Conservation (phyloP, 1,140 invertebrate species). For the Bacillus rossius region DNA sequence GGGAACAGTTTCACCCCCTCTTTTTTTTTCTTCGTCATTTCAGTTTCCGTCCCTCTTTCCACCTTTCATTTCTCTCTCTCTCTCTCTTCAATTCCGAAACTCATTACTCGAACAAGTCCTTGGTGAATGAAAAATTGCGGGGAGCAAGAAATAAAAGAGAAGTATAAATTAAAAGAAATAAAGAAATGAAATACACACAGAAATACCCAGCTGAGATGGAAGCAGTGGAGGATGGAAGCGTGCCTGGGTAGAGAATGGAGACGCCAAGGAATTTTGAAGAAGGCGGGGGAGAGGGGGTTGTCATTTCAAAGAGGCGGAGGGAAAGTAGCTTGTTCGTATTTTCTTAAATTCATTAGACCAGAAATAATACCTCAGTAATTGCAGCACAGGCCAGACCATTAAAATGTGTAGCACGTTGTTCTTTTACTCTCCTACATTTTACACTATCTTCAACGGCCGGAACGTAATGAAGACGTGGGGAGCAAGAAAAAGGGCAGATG, state of each 20-base stretch:
- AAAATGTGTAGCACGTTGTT: not conserved
- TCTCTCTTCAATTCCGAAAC: constrained; percentile 1
- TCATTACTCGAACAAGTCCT: constrained; percentile 9
- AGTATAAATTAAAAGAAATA: constrained; percentile 11
- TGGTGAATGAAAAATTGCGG: constrained; percentile 11
- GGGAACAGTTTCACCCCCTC: not conserved
- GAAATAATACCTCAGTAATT: constrained; percentile 13
- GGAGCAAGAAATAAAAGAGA: not conserved
- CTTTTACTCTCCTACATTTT: not conserved
- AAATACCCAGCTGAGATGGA: not conserved
- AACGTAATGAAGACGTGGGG: no score
- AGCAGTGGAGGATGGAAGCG: no score
- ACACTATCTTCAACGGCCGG: no score
- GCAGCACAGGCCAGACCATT: not conserved
- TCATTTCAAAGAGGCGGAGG: not conserved
- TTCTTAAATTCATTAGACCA: constrained; percentile 12
- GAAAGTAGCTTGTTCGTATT: not conserved
- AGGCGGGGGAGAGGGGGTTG: no score
- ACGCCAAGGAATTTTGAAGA: no score
- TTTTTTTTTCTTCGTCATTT: constrained; percentile 2
- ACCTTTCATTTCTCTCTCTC: not conserved
- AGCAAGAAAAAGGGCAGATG: no score
- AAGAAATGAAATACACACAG: constrained; percentile 4
- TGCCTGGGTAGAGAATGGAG: no score
- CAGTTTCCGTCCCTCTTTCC: not conserved